phyloP scores from a whole-genome alignment of 2,888 invertebrate species.

The Acrobasis repandana region DNA sequence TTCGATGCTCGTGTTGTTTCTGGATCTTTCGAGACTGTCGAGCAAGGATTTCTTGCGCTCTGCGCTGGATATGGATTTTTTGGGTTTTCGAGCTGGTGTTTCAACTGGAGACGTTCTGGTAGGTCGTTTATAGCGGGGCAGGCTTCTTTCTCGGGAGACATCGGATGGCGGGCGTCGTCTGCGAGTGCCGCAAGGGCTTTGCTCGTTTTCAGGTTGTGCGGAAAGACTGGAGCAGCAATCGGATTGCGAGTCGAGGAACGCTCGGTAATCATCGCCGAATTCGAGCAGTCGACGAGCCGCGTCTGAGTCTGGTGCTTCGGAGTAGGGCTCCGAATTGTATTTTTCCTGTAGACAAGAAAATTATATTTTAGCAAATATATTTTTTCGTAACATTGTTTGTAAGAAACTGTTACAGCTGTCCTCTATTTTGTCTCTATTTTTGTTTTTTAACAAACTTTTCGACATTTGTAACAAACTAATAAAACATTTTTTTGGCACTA shows the following conservation, averaged over 20 bases:
- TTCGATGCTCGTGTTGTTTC: slow-evolving; percentile 76
- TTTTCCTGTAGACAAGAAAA: slow-evolving; percentile 86
- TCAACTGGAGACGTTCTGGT: slow-evolving; percentile 67
- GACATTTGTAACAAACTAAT: too few species aligned
- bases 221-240: slow-evolving; percentile 92
- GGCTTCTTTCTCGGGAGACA: slow-evolving; percentile 56
- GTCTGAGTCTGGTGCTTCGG: slow-evolving; percentile 93
- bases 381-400: too few species aligned
- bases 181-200: slow-evolving; percentile 63
- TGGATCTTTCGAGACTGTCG: slow-evolving; percentile 74
- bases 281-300: slow-evolving; percentile 91
- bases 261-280: slow-evolving; percentile 95
- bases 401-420: too few species aligned
- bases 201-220: slow-evolving; percentile 81
- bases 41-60: slow-evolving; percentile 76
- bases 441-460: too few species aligned
- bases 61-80: slow-evolving; percentile 78
- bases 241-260: slow-evolving; percentile 94
- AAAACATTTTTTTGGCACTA: too few species aligned
- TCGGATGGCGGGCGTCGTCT: slow-evolving; percentile 73
- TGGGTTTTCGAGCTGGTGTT: slow-evolving; percentile 69
- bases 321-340: slow-evolving; percentile 95
- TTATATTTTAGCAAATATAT: background rate
- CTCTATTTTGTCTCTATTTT: too few species aligned
- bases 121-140: slow-evolving; percentile 67